Conservation (phyloP, 2,113 vertebrate species). For the Microtus richardsoni region DNA sequence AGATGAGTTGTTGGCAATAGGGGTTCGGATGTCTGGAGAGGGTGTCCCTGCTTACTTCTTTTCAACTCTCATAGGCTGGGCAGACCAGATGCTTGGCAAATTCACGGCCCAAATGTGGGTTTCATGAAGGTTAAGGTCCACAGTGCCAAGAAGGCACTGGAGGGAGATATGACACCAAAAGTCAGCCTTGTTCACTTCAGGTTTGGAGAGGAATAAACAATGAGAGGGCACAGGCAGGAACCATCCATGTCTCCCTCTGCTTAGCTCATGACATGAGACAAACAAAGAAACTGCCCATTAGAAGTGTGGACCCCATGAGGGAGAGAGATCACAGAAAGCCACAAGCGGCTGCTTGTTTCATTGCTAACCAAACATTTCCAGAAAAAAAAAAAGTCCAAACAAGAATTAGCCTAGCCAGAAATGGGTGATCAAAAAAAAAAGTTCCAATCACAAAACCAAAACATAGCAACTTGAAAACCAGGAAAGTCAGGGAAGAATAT, state of each 20-base stretch:
- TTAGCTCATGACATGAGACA: neutral
- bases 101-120: neutral
- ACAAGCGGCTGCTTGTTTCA: neutral
- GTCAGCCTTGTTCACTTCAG: neutral
- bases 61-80: neutral
- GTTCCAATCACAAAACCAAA: neutral
- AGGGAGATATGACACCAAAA: rapidly evolving
- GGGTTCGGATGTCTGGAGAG: too few relatives aligned
- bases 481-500: conserved; percentile 74
- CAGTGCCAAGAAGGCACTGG: rapidly evolving
- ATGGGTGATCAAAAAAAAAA: neutral
- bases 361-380: neutral
- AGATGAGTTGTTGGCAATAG: neutral
- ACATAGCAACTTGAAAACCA: conserved; percentile 18
- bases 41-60: rapidly evolving
- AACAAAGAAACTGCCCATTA: neutral
- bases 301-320: neutral
- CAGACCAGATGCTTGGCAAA: neutral
- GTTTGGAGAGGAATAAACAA: neutral
- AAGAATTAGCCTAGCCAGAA: neutral
- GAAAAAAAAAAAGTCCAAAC: neutral
- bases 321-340: neutral
- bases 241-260: neutral
- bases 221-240: neutral
- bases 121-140: neutral